Conservation (phyloP, 2,797 vertebrate species). For the Hippoglossus hippoglossus region DNA sequence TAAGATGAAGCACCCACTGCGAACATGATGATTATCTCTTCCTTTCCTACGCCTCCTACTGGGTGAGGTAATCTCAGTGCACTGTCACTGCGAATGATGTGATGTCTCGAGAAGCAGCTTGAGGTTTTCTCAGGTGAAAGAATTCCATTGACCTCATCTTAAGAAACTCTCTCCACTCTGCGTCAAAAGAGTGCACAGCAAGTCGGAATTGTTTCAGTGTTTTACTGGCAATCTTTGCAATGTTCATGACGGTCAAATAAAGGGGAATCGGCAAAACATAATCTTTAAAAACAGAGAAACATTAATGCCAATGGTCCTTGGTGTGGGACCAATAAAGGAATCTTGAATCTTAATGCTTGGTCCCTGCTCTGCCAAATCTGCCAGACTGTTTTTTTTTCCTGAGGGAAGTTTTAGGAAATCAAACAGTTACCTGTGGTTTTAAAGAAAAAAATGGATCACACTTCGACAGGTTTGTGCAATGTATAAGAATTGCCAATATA, state of each 20-base stretch:
- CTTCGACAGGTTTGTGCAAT: no score
- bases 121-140: slow-evolving; percentile 29
- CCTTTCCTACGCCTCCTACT: slow-evolving; percentile 22
- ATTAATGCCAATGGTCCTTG: no score
- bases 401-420: no score
- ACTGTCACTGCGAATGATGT: slow-evolving; percentile 41
- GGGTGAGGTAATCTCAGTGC: slow-evolving; percentile 45
- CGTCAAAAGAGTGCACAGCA: neutral
- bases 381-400: no score
- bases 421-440: no score
- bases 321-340: no score
- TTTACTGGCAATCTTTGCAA: neutral
- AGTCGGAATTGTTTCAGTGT: neutral
- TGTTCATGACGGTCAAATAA: neutral
- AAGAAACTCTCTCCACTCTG: neutral
- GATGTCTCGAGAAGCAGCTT: slow-evolving; percentile 39
- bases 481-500: no score
- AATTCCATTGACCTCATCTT: neutral
- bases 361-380: no score
- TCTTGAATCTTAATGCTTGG: no score
- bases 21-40: slow-evolving; percentile 51
- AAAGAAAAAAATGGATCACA: no score
- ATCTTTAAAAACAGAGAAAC: neutral
- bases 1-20: slow-evolving; percentile 24
- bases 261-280: neutral